Conservation (phyloP, 2,113 vertebrate species). For the Megaptera novaeangliae region DNA sequence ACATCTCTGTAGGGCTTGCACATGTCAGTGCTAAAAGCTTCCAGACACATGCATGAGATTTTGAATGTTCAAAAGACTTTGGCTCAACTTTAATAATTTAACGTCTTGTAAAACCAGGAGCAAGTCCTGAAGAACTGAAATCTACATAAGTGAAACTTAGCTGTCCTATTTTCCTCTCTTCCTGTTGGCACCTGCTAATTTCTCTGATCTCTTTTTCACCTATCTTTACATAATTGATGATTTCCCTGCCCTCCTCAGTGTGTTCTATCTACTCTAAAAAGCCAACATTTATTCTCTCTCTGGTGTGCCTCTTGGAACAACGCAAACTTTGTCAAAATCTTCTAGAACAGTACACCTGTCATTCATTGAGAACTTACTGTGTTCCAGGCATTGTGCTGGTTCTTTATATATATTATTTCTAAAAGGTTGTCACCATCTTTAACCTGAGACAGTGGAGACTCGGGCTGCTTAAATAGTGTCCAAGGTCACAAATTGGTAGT, state of each 20-base stretch:
- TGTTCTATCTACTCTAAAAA: slow-evolving; percentile 9
- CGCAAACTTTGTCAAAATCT: background rate
- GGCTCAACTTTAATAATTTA: slow-evolving; percentile 44
- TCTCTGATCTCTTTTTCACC: slow-evolving; percentile 9
- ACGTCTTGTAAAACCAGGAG: slow-evolving; percentile 28
- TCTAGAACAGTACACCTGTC: background rate
- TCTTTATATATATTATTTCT: background rate
- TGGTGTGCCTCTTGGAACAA: background rate
- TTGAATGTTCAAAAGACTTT: slow-evolving; percentile 1
- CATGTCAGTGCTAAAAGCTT: background rate
- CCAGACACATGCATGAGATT: background rate
- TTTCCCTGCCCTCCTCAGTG: background rate
- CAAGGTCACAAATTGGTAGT: background rate
- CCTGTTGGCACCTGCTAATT: background rate
- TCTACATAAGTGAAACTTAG: background rate
- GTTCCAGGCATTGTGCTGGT: background rate
- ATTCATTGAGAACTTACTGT: background rate
- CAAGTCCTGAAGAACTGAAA: background rate
- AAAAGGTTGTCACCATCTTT: background rate
- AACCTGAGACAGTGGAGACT: background rate
- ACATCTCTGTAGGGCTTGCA: background rate
- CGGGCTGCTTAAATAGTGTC: background rate
- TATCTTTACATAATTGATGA: slow-evolving; percentile 2
- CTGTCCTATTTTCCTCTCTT: background rate
- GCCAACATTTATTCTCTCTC: background rate